phyloP scores from a whole-genome alignment of 2,113 vertebrate genomes.

The Amblyopsis rosae region DNA sequence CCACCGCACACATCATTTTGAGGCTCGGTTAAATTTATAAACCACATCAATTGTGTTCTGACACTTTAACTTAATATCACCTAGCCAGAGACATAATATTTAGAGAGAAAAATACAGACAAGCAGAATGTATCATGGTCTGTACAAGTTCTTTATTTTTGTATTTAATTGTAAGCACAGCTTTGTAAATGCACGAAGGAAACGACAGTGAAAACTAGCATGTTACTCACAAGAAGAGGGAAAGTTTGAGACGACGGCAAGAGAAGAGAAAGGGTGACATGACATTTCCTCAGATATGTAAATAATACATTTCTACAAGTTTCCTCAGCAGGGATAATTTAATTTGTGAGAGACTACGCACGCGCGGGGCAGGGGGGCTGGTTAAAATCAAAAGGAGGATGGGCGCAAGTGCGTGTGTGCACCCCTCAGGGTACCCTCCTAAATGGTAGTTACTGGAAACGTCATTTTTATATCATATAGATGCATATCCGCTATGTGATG shows the following conservation, averaged over 20 bases:
- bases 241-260: slow-evolving; percentile 66
- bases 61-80: no score
- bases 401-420: slow-evolving; percentile 47
- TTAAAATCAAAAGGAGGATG: slow-evolving; percentile 64
- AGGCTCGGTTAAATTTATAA: no score
- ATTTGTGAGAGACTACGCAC: slow-evolving; percentile 71
- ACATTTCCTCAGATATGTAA: slow-evolving; percentile 73
- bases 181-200: slow-evolving; percentile 94
- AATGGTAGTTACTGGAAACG: slow-evolving; percentile 58
- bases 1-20: no score
- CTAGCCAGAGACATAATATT: no score
- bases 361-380: slow-evolving; percentile 66
- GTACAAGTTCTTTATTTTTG: slow-evolving; percentile 93
- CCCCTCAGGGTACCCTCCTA: slow-evolving; percentile 43
- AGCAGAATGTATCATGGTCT: slow-evolving; percentile 70
- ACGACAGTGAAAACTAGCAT: slow-evolving; percentile 86
- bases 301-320: slow-evolving; percentile 90
- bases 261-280: slow-evolving; percentile 62
- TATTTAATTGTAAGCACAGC: slow-evolving; percentile 93
- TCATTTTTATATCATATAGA: slow-evolving; percentile 66
- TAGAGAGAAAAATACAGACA: not conserved
- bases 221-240: slow-evolving; percentile 77
- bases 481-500: slow-evolving; percentile 65
- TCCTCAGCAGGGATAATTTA: slow-evolving; percentile 62
- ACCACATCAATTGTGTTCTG: no score